Evolutionary conservation across 2,113 vertebrate species (phyloP).

Genomic region (Urocolius indicus): DNA sequence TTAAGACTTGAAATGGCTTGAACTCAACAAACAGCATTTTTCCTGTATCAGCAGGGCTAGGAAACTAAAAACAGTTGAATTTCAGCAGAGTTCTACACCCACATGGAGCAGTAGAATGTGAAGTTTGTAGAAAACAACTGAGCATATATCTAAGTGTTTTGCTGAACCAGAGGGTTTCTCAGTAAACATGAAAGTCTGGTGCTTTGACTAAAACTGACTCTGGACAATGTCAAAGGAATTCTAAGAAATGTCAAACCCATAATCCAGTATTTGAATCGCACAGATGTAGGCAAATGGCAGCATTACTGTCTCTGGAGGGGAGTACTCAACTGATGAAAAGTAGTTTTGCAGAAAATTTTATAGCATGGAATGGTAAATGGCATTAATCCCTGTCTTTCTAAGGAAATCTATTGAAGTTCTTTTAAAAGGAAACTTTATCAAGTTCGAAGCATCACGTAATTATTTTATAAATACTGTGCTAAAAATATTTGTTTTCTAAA

Average conservation of each 20-base stretch:
- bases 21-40: neutral
- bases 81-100: neutral
- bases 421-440: neutral
- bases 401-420: neutral
- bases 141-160: neutral
- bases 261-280: neutral
- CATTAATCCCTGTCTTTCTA: constrained; percentile 2
- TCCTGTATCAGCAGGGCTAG: constrained; percentile 10
- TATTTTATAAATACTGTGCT: constrained; percentile 38
- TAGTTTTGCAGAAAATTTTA: neutral
- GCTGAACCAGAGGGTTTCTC: neutral
- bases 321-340: neutral
- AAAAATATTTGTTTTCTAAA: constrained; percentile 57
- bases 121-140: neutral
- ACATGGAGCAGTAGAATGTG: neutral
- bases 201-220: neutral
- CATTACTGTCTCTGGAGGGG: neutral
- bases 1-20: neutral
- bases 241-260: neutral
- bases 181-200: neutral
- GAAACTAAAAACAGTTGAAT: neutral
- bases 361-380: neutral
- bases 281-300: neutral
- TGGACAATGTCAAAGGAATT: neutral
- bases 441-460: neutral